Base-by-base conservation (phyloP, 2,797 vertebrate genomes). In the Lagocephalus sceleratus region DNA sequence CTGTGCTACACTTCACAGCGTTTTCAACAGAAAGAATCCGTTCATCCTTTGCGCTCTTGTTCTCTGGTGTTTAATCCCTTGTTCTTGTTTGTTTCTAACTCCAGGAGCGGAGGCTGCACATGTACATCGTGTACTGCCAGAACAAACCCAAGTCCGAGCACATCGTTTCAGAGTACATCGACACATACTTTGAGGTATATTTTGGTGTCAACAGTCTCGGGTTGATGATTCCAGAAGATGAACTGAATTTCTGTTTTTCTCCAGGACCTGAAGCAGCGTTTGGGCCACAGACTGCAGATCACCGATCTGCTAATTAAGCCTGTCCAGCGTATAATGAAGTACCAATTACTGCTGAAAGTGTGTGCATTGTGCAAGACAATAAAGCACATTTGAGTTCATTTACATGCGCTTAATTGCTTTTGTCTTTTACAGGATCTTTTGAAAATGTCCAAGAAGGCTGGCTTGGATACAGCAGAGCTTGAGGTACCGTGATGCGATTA, bases 81-180 rank as follows among this genome's bases (percentile, higher is more conserved):
- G 5, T 15, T 5, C 3, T 54, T 44, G 2, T 48, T 65, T 60
- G 50, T 2, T 54, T 60, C 15, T 6, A 9, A 1, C 39, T 71
- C 16, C 70, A 99, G 97, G 97, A 99, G 81, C 93, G 96, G 80
- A 91, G 97, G 79, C 86, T 99, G 78, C 96, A 99, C 91, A 98
- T 99, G 95, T 99, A 99, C 87, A 97, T 99, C 50, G 95, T 97
- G 76, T 99, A 98, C 89, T 99, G 97, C 87, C 97, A 99, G 82
- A 99, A 99, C 89, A 99, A 99, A 85, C 95, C 97, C 75, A 99
- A 99, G 87, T 99, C 97, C 57, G 97, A 99, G 87, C 95, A 98
- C 88, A 98, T 99, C 52, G 97, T 99, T 68, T 97, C 97, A 5
- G 97, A 99, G 81, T 99, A 99, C 84, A 97, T 99, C 40, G 97